Conservation (phyloP, 2,113 vertebrate genomes). For the Strix aluco region DNA sequence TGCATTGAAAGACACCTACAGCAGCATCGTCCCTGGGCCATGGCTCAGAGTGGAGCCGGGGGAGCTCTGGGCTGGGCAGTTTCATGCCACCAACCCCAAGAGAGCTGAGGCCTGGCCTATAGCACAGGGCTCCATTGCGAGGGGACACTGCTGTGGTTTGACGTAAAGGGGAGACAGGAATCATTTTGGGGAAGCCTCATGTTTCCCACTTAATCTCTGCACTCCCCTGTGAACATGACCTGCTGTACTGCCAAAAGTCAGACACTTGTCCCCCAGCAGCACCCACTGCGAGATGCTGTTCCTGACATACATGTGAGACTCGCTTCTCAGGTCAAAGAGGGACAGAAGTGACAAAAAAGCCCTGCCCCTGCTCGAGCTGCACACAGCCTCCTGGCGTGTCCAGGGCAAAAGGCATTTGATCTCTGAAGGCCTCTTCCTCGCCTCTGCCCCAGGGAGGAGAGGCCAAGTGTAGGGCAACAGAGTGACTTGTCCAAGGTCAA, state of each 20-base stretch:
- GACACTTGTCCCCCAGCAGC: rapidly evolving
- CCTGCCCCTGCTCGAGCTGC: background rate
- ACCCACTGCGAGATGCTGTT: background rate
- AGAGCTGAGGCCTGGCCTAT: background rate
- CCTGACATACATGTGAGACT: rapidly evolving
- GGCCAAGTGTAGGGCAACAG: background rate
- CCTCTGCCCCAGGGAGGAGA: background rate
- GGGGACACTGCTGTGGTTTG: background rate
- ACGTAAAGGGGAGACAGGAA: background rate
- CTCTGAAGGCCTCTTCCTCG: background rate
- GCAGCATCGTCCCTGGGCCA: background rate
- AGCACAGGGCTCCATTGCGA: background rate
- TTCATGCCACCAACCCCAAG: background rate
- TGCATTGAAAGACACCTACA: background rate
- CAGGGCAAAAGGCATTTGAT: background rate
- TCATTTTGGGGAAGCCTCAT: rapidly evolving
- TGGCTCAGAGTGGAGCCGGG: background rate
- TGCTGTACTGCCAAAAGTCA: background rate
- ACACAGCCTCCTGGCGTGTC: background rate
- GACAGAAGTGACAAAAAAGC: background rate
- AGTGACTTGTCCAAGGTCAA: slow-evolving; percentile 16
- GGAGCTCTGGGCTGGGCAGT: background rate
- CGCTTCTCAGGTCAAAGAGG: background rate
- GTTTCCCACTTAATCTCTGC: background rate
- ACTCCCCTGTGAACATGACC: rapidly evolving